These are phyloP conservation scores for Clarias batrachus DNA, from an alignment of 2,113 vertebrate species.

Conservation along the genomic window DNA sequence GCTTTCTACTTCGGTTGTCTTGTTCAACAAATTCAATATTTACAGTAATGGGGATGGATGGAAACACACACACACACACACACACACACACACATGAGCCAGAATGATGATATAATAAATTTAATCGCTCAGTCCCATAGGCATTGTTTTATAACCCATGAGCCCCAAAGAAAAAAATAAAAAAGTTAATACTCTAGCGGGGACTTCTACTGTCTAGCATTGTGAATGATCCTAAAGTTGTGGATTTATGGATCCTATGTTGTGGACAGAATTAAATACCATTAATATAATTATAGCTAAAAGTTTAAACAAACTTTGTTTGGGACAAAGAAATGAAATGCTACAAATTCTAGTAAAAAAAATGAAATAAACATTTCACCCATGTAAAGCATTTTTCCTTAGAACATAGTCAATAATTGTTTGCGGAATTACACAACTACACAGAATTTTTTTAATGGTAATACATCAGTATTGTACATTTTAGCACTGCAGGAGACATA, in stretches of 20 bases:
- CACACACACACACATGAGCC: not conserved
- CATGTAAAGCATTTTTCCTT: too few species aligned
- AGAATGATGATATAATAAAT: too few species aligned
- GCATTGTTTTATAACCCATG: too few species aligned
- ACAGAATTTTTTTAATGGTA: too few species aligned
- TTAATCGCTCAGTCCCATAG: too few species aligned
- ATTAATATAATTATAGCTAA: too few species aligned
- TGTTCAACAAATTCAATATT: constrained; percentile 1
- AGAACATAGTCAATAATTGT: too few species aligned
- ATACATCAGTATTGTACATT: too few species aligned
- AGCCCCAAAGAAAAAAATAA: not conserved
- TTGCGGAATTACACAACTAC: too few species aligned
- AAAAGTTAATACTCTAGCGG: not conserved
- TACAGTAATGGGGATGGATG: constrained; percentile 1
- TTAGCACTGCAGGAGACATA: too few species aligned
- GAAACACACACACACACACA: not conserved
- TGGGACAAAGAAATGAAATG: not conserved
- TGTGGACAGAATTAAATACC: too few species aligned
- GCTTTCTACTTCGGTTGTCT: not conserved
- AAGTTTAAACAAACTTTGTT: not conserved
- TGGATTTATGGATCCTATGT: not conserved
- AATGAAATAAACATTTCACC: not conserved
- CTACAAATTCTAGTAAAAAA: not conserved
- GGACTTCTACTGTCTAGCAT: not conserved
- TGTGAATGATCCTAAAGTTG: not conserved